These are phyloP conservation scores for Eptesicus fuscus DNA, from an alignment of 2,113 vertebrate genomes.

Conservation along the genomic window DNA sequence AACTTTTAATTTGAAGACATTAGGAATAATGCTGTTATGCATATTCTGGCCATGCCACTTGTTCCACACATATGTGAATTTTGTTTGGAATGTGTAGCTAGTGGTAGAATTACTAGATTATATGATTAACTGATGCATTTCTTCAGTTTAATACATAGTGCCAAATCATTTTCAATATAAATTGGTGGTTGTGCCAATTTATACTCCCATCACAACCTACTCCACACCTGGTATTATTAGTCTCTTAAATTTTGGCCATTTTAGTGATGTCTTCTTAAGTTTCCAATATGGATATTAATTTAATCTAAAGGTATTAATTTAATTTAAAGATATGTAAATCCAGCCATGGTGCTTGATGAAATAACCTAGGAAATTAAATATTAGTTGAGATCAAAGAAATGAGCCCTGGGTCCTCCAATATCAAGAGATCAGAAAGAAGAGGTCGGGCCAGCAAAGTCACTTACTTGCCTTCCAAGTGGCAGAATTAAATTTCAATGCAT, in stretches of 20 bases:
- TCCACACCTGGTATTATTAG: neutral
- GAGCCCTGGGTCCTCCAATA: neutral
- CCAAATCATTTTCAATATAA: neutral
- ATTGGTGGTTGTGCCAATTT: neutral
- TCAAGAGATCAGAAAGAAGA: neutral
- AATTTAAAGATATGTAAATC: neutral
- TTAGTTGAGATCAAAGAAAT: neutral
- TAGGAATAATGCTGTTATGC: neutral
- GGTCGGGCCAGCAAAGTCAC: neutral
- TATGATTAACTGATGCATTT: neutral
- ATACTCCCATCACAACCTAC: neutral
- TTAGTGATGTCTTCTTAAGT: neutral
- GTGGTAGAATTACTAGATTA: neutral
- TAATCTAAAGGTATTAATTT: neutral
- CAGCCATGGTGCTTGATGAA: neutral
- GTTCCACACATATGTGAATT: neutral
- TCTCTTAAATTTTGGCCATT: neutral
- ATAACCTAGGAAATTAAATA: neutral
- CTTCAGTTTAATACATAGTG: neutral
- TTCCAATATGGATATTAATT: neutral
- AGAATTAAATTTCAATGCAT: neutral
- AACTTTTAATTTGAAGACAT: neutral
- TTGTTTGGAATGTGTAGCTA: neutral
- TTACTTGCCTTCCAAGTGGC: neutral
- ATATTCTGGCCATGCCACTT: neutral